Evolutionary conservation across 1,140 invertebrate genomes (phyloP).

Genomic region (Pseudobourletiella spinata): DNA sequence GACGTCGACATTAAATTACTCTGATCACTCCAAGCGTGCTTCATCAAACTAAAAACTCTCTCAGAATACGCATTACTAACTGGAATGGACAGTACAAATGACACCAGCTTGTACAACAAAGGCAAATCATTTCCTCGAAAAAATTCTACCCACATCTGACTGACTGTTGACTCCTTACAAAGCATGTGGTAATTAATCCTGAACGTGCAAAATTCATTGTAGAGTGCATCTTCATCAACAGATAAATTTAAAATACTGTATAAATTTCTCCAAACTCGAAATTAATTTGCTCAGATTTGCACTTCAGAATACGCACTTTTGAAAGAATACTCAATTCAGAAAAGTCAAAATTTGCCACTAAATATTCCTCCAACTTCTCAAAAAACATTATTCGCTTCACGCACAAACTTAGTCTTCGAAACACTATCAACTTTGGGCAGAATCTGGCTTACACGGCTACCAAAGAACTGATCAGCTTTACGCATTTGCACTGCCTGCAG

Average conservation of each 20-base stretch:
- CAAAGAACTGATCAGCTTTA: not conserved
- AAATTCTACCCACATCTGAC: not conserved
- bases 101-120: not conserved
- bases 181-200: not conserved
- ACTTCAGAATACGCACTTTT: not conserved
- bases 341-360: not conserved
- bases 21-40: not conserved
- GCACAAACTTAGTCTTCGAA: not conserved
- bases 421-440: not conserved
- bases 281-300: not conserved
- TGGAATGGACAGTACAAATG: not conserved
- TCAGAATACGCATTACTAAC: not conserved
- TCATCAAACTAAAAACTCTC: not conserved
- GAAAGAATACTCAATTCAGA: not conserved
- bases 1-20: not conserved
- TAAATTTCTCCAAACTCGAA: not conserved
- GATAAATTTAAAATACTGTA: not conserved
- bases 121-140: not conserved
- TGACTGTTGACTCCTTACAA: not conserved
- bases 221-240: not conserved
- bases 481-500: not conserved
- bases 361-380: too few relatives aligned
- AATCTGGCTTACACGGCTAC: not conserved
- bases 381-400: too few relatives aligned
- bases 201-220: not conserved